Conservation (phyloP, 2,113 vertebrate species). For the Cairina moschata region DNA sequence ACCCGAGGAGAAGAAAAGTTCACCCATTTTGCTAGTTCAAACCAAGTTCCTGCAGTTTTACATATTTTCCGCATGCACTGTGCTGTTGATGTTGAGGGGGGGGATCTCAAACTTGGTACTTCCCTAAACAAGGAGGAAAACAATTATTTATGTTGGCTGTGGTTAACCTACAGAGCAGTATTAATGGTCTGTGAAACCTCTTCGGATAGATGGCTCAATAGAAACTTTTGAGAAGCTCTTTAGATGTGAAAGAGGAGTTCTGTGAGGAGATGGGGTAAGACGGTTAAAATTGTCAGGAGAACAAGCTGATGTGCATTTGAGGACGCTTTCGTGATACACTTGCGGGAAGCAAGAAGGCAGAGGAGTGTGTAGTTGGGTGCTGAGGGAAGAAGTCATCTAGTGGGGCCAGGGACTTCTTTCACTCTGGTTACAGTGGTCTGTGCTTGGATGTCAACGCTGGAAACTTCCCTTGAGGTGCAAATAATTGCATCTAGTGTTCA, state of each 20-base stretch:
- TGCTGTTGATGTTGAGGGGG: not conserved
- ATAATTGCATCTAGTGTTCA: not conserved
- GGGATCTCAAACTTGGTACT: not conserved
- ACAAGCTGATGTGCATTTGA: not conserved
- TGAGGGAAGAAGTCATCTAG: not conserved
- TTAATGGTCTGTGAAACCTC: conserved; percentile 12
- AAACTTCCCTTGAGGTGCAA: not conserved
- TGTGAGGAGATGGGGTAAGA: not conserved
- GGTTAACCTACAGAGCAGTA: conserved; percentile 25
- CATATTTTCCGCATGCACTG: not conserved
- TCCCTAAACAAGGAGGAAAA: conserved; percentile 2
- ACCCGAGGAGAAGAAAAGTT: not conserved
- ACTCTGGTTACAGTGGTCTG: not conserved
- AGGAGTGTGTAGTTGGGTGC: not conserved
- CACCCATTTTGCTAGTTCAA: not conserved
- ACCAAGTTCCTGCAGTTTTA: not conserved
- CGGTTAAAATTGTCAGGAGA: not conserved
- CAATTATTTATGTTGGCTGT: conserved; percentile 25
- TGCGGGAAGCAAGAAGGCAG: not conserved
- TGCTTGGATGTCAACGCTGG: not conserved
- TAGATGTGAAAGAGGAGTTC: not conserved
- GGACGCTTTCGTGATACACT: not conserved
- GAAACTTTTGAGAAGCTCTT: not conserved
- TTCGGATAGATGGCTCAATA: not conserved
- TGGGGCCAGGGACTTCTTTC: not conserved